A percentile compares a stretch with the other conserved stretches of the same genome.
These are phyloP conservation scores for Lasioglossum calceatum DNA, from an alignment of 2,888 invertebrate species.

Conservation along the genomic window DNA sequence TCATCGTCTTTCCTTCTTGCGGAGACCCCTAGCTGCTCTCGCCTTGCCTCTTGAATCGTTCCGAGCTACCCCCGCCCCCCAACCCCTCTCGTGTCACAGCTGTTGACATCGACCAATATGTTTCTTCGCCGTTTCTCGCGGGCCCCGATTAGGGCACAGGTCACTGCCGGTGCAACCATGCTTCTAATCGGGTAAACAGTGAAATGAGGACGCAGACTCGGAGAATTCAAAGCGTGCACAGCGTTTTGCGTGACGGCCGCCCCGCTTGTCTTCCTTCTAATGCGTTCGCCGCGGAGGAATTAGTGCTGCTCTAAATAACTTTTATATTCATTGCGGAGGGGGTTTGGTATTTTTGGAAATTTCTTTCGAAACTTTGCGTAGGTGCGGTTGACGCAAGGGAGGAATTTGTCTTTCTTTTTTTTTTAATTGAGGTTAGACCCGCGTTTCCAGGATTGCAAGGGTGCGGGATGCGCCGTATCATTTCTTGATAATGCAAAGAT, in stretches of 20 bases:
- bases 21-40: slow-evolving; percentile 20
- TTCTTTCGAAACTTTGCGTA: too few species aligned
- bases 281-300: neutral
- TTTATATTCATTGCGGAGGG: too few species aligned
- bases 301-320: neutral
- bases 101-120: slow-evolving; percentile 59
- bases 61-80: slow-evolving; percentile 16
- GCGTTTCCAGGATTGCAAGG: too few species aligned
- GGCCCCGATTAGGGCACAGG: slow-evolving; percentile 48
- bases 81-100: slow-evolving; percentile 39
- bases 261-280: neutral
- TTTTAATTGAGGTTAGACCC: too few species aligned
- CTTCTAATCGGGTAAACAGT: slow-evolving; percentile 47
- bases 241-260: neutral
- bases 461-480: too few species aligned
- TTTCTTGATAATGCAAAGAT: too few species aligned
- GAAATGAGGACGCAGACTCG: slow-evolving; percentile 38
- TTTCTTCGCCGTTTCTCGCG: slow-evolving; percentile 40
- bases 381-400: too few species aligned
- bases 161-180: slow-evolving; percentile 50
- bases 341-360: too few species aligned
- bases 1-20: slow-evolving; percentile 54
- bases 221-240: neutral
- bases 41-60: slow-evolving; percentile 2
- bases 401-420: too few species aligned